phyloP scores from a whole-genome alignment of 2,888 invertebrate genomes.

The Trichogramma dendrolimi region DNA sequence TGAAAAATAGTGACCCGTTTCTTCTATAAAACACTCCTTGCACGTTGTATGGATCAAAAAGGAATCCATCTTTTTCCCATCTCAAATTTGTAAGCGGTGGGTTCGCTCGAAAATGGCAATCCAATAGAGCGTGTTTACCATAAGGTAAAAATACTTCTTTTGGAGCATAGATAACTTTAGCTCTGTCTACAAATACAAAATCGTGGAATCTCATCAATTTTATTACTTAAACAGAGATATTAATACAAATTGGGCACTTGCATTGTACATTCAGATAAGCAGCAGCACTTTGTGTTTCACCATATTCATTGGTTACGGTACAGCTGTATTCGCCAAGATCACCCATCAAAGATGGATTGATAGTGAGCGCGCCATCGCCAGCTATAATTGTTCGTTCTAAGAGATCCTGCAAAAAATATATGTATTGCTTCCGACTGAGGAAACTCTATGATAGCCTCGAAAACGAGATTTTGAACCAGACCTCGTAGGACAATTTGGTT shows the following conservation, averaged over 20 bases:
- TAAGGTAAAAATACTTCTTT: constrained; percentile 78
- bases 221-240: not conserved
- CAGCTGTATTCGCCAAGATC: constrained; percentile 88
- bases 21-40: constrained; percentile 78
- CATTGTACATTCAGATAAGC: constrained; percentile 91
- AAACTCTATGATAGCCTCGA: too few species aligned
- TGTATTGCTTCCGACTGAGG: too few species aligned
- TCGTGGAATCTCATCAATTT: constrained; percentile 3
- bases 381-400: constrained; percentile 60
- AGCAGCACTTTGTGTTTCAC: constrained; percentile 72
- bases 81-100: constrained; percentile 83
- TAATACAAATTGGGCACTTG: constrained; percentile 53
- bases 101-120: constrained; percentile 89
- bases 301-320: constrained; percentile 70
- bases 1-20: constrained; percentile 80
- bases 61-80: constrained; percentile 91
- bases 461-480: too few species aligned
- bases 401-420: constrained; percentile 57
- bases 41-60: constrained; percentile 85
- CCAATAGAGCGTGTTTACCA: constrained; percentile 77
- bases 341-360: constrained; percentile 72
- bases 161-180: constrained; percentile 84
- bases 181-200: constrained; percentile 65
- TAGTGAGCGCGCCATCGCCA: constrained; percentile 76
- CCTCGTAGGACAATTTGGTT: too few species aligned